Conservation (phyloP, 2,113 vertebrate genomes). For the Psilopogon haemacephalus region DNA sequence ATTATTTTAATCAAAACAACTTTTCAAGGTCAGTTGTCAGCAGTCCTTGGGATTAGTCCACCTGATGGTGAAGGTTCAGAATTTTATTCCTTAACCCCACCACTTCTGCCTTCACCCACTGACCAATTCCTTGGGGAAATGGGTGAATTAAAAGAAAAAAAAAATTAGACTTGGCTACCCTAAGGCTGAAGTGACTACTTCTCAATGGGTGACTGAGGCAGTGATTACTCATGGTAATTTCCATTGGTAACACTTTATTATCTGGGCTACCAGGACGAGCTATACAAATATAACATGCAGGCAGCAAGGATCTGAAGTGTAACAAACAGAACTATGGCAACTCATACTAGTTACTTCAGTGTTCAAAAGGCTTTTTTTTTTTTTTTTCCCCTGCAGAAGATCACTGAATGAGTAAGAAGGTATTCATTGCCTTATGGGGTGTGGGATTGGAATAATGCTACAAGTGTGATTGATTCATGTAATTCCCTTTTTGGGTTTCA, state of each 20-base stretch:
- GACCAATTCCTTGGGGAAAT: background rate
- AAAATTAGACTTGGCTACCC: background rate
- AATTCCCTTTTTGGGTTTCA: constrained; percentile 44
- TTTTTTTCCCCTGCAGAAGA: constrained; percentile 1
- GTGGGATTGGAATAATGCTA: constrained; percentile 23
- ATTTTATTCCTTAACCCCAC: background rate
- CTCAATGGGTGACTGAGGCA: background rate
- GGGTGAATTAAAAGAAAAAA: background rate
- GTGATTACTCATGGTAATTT: constrained; percentile 44
- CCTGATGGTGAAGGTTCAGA: background rate
- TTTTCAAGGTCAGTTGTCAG: background rate
- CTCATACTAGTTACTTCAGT: constrained; percentile 21
- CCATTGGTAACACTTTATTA: constrained; percentile 38
- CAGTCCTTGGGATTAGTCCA: constrained; percentile 15
- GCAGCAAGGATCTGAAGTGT: background rate
- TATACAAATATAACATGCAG: background rate
- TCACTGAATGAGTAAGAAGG: constrained; percentile 45
- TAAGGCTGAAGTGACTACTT: background rate
- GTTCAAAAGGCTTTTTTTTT: constrained; percentile 13
- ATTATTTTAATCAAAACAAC: constrained; percentile 17
- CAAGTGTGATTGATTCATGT: constrained; percentile 36
- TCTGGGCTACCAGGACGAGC: background rate
- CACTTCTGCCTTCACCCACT: background rate
- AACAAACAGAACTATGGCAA: background rate
- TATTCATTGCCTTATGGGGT: constrained; percentile 31